Evolutionary conservation across 2,113 vertebrate genomes (phyloP).

Genomic region (Ptychochromis oligacanthus): DNA sequence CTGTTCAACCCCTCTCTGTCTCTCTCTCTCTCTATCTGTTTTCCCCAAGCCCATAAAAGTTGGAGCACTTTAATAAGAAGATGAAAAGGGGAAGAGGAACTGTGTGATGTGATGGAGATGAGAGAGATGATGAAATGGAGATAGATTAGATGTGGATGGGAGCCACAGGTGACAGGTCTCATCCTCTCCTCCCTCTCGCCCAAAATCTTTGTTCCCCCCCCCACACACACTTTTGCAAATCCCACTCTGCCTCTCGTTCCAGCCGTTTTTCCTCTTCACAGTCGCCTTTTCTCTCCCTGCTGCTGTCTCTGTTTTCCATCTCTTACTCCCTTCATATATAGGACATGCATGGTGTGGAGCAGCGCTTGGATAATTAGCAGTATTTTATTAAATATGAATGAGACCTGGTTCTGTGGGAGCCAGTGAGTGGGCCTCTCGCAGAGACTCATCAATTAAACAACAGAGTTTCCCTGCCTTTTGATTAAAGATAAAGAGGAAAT

Average conservation of each 20-base stretch:
- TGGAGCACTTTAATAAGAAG: slow-evolving; percentile 61
- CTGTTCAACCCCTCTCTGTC: neutral
- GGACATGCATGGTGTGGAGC: slow-evolving; percentile 41
- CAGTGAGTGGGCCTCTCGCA: slow-evolving; percentile 67
- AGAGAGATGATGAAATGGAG: slow-evolving; percentile 65
- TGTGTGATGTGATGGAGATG: slow-evolving; percentile 61
- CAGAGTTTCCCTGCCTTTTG: slow-evolving; percentile 78
- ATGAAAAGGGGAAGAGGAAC: slow-evolving; percentile 58
- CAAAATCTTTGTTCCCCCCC: slow-evolving; percentile 5
- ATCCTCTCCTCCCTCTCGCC: slow-evolving; percentile 21
- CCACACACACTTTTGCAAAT: slow-evolving; percentile 10
- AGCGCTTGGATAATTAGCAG: slow-evolving; percentile 73
- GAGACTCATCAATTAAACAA: slow-evolving; percentile 81
- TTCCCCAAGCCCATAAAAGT: slow-evolving; percentile 61
- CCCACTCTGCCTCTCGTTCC: slow-evolving; percentile 18
- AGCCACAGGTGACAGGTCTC: slow-evolving; percentile 67
- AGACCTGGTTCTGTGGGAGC: slow-evolving; percentile 69
- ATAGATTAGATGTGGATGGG: slow-evolving; percentile 52
- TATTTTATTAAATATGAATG: slow-evolving; percentile 77
- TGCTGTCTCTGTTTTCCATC: neutral
- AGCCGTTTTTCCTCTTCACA: slow-evolving; percentile 5
- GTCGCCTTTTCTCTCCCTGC: slow-evolving; percentile 1
- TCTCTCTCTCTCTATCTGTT: slow-evolving; percentile 3
- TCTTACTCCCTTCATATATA: slow-evolving; percentile 47
- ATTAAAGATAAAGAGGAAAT: slow-evolving; percentile 82